These are phyloP conservation scores for Nymphicus hollandicus DNA, from an alignment of 2,113 vertebrate species.

Conservation along the genomic window DNA sequence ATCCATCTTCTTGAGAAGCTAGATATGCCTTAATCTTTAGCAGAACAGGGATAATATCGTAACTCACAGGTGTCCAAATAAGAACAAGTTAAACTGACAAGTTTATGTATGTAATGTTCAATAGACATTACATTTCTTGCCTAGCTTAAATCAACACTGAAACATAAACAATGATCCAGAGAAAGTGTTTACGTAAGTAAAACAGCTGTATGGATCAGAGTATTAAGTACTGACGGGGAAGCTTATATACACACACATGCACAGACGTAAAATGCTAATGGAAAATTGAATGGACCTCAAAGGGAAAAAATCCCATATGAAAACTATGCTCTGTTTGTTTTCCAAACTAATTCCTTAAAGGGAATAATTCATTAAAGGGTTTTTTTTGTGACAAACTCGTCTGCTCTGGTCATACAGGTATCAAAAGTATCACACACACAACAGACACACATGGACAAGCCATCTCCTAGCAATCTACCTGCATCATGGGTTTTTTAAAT, in stretches of 20 bases:
- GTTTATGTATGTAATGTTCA: background rate
- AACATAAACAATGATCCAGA: background rate
- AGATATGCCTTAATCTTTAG: background rate
- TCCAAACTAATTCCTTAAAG: background rate
- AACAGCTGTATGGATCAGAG: background rate
- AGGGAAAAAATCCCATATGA: background rate
- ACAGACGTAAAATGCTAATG: background rate
- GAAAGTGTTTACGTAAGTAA: background rate
- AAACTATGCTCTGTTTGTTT: background rate
- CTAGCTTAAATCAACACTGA: background rate
- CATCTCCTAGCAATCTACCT: background rate
- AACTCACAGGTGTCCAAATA: background rate
- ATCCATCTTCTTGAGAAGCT: background rate
- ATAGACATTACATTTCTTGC: background rate
- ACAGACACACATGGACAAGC: background rate
- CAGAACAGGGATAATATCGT: background rate
- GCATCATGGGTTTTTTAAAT: background rate
- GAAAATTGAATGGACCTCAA: background rate
- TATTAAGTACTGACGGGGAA: background rate
- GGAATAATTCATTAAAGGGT: background rate
- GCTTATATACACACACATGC: background rate
- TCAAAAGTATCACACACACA: background rate
- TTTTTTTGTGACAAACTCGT: background rate
- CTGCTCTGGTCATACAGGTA: background rate
- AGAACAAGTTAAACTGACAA: background rate